Evolutionary conservation across 2,113 vertebrate genomes (phyloP).

Genomic region (Mormyrus lacerda): DNA sequence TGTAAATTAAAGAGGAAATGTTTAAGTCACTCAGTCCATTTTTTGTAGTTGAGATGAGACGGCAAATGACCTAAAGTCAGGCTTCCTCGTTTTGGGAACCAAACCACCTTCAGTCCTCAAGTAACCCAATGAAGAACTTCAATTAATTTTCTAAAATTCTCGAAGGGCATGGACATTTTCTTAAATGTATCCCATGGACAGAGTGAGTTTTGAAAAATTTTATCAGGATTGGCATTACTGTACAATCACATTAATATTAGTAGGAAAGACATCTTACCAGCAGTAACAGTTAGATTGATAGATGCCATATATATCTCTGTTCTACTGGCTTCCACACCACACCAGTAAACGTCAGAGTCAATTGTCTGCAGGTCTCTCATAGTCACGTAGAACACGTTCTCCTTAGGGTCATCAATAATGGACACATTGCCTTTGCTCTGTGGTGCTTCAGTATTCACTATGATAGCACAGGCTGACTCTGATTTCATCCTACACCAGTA

Average conservation of each 20-base stretch:
- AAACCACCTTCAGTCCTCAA: not conserved
- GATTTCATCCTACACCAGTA: slow-evolving; percentile 8
- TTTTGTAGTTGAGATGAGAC: not conserved
- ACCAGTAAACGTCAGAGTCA: slow-evolving; percentile 10
- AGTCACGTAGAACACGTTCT: not conserved
- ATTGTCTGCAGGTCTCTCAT: not conserved
- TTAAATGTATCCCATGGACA: not conserved
- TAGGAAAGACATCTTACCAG: not conserved
- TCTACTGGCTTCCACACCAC: not conserved
- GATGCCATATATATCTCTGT: not conserved
- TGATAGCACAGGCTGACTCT: not conserved
- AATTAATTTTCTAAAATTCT: not conserved
- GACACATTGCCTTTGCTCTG: not conserved
- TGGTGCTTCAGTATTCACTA: not conserved
- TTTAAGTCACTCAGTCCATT: not conserved
- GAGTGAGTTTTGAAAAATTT: not conserved
- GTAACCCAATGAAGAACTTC: not conserved
- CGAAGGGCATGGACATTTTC: not conserved
- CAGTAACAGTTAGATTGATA: not conserved
- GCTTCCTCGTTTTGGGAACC: not conserved
- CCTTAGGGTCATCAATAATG: not conserved
- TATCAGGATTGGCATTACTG: not conserved
- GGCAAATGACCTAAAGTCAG: not conserved
- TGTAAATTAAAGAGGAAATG: not conserved
- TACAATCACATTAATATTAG: not conserved